These are phyloP conservation scores for Drosophila carrolli DNA, from an alignment of 1,140 invertebrate species.

Conservation along the genomic window DNA sequence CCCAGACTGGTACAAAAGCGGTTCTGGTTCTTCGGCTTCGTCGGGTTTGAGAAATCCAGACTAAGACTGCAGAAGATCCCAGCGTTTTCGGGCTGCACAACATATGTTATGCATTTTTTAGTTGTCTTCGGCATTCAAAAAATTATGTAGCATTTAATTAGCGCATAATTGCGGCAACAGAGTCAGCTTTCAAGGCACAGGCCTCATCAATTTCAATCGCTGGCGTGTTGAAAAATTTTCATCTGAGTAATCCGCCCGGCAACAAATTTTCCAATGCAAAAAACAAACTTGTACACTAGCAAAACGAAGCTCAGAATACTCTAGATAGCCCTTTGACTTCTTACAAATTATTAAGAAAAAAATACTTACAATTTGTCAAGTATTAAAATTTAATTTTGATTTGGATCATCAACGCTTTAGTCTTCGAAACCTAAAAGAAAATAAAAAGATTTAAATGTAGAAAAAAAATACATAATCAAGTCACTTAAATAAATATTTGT, in stretches of 20 bases:
- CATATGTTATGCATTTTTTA: conserved; percentile 83
- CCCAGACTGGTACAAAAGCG: conserved; percentile 42
- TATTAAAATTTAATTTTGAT: background rate
- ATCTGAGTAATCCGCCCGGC: conserved; percentile 10
- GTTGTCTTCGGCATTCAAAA: conserved; percentile 78
- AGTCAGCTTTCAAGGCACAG: conserved; percentile 14
- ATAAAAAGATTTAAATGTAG: background rate
- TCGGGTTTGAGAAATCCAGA: conserved; percentile 1
- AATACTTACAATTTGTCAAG: conserved; percentile 9
- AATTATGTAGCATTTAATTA: conserved; percentile 83
- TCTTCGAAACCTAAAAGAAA: background rate
- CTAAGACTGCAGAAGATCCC: conserved; percentile 12
- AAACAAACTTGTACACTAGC: background rate
- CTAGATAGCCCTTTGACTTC: too few species aligned
- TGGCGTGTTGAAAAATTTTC: conserved; percentile 31
- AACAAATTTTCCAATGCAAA: conserved; percentile 2
- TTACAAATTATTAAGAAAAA: too few species aligned
- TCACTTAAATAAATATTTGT: too few species aligned
- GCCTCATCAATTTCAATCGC: conserved; percentile 48
- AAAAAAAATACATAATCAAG: too few species aligned
- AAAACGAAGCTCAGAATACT: background rate
- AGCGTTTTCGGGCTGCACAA: conserved; percentile 54
- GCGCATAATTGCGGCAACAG: conserved; percentile 72
- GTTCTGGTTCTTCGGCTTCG: conserved; percentile 36
- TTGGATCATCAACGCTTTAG: background rate